Evolutionary conservation across 30 jellyfish, hydroid and myxozoan species (phyloP), one percentile per base, ranked within the genome.

Genomic region (Pseudorhiza aurosa): DNA sequence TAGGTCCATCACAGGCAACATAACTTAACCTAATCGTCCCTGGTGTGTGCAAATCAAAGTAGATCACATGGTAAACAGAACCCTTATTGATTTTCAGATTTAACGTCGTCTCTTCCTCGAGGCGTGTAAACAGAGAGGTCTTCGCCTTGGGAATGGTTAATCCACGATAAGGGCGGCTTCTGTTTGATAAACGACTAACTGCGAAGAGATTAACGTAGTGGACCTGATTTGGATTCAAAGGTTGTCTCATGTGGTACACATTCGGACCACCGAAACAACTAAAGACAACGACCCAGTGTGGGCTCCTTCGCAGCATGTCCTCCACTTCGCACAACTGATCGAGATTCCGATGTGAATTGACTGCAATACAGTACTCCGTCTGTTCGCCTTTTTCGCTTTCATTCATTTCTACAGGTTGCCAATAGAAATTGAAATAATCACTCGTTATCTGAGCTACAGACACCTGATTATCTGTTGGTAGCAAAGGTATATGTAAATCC

Each of bases 1-100:
- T 75, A 3, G 91, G 91, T 37, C 82, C 75, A 25, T 79, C 83
- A 42, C 91, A 79, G 5, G 91, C 82, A 26, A 79, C 73, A 0
- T 18, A 53, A 27, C 83, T 58, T 5, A 79, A 30, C 7, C 80
- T 55, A 33, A 67, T 8, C 32, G 76, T 69, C 17, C 76, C 76
- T 9, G 42, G 82, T 15, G 15, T 36, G n/a, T n/a, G 19, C 30
- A 46, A 31, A 33, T 79, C 75, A 46, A 58, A 79, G 43, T 63
- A 28, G 24, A 79, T 9, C 78, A 79, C 65, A 21, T 79, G 82
- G 49, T 62, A 79, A 24, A 69, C 43, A 11, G 58, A 2, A 27
- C 21, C 51, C 59, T 26, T 51, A 49, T 51, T 53, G 70, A 79
- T 79, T 79, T 64, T 79, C 50, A 45, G 82, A 24, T 65, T 79